Evolutionary conservation across 2,113 vertebrate genomes (phyloP).

Genomic region (Oceanodroma tethys): DNA sequence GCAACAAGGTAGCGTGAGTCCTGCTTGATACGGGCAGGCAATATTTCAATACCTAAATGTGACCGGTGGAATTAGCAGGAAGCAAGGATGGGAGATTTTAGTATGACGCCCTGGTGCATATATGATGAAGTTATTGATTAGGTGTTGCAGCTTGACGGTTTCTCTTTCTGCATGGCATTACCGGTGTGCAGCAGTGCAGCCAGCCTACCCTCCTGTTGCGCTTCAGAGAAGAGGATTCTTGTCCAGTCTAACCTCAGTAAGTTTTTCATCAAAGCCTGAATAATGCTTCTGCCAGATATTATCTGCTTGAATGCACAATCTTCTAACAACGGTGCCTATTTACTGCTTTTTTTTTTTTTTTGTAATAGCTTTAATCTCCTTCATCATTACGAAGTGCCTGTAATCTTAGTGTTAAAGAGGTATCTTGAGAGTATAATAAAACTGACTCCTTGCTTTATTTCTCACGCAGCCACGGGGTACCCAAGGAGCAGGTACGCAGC

Average conservation of each 20-base stretch:
- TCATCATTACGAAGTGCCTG: not conserved
- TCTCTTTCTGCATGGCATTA: not conserved
- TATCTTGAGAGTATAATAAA: not conserved
- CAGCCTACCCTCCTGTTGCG: not conserved
- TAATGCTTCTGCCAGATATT: not conserved
- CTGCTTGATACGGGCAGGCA: not conserved
- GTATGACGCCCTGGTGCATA: not conserved
- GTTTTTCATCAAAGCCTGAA: constrained; percentile 5
- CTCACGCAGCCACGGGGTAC: not conserved
- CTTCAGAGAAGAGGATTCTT: not conserved
- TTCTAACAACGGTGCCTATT: not conserved
- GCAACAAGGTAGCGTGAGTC: accelerated
- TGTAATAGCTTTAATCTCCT: not conserved
- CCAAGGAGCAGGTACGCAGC: not conserved
- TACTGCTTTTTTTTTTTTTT: not conserved
- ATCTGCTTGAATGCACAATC: not conserved
- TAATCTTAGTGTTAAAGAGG: not conserved
- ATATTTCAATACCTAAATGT: not conserved
- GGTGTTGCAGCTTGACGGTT: not conserved
- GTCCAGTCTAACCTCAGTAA: not conserved
- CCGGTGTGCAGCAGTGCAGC: accelerated
- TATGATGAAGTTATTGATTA: not conserved
- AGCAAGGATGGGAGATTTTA: not conserved
- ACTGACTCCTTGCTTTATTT: not conserved
- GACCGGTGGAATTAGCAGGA: not conserved